Base-by-base conservation (phyloP, 2,888 invertebrate genomes). In the Julus scanicus region DNA sequence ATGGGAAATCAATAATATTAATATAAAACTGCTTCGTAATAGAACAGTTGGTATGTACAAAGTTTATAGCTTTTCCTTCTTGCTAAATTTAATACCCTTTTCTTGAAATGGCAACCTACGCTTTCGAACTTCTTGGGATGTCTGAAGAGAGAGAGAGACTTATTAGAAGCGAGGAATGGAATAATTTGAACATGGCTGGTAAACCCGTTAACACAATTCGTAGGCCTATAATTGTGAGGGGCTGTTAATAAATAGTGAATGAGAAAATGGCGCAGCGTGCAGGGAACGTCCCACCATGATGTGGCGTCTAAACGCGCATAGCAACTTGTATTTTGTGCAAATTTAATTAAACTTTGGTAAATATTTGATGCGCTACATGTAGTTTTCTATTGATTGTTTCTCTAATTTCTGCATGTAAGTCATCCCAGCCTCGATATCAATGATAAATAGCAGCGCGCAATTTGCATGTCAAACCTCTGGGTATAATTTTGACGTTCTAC, bases 1-100 rank as follows among this genome's bases (percentile, higher is more conserved):
- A 80, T 80, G 80, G 80, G 80, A 80, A 80, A 80, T 80, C 80
- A 80, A 80, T 80, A 80, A 80, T 80, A 80, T 80, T 80, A 80
- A 80, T 80, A 80, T 80, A 80, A 80, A 80, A 44, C 80, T 80
- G 11, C 13, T 80, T 20, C 80, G 20, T 37, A 80, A 80, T 37
- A 80, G 80, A 80, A 80, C 80, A 80, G 37, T 29, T 11, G 80
- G 11, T 80, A 80, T 80, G 80, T 80, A 9, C 37, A 37, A 63
- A 63, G 80, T 80, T 37, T 80, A 37, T 37, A 63, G 6, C 80
- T 37, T 80, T 80, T 20, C 37, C 80, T 37, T 37, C 80, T 13
- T 29, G 20, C 20, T 20, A 63, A 63, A n/a, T 20, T 63, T 63
- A 63, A 63, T 4, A 20, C 20, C 20, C 44, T 9, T 63, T 80